Evolutionary conservation across 2,113 vertebrate genomes (phyloP).

Genomic region (Machaerirhynchus nigripectus): DNA sequence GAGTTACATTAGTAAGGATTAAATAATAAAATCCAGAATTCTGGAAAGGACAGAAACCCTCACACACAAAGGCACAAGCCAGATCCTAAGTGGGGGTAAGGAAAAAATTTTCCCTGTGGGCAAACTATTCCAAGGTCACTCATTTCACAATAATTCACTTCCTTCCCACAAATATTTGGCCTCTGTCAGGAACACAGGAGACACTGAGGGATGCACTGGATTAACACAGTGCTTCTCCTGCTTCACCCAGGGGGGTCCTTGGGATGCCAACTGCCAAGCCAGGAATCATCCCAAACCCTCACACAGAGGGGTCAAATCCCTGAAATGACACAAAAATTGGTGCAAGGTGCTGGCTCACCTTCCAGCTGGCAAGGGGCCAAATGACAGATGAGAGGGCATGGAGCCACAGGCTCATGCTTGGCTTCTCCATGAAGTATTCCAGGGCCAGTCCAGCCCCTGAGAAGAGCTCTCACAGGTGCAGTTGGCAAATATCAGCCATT

Average conservation of each 20-base stretch:
- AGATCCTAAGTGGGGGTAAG: background rate
- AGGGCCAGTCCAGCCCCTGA: background rate
- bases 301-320: background rate
- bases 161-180: background rate
- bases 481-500: background rate
- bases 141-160: background rate
- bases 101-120: background rate
- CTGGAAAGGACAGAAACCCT: conserved; percentile 25
- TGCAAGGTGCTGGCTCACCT: background rate
- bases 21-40: conserved; percentile 49
- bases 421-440: background rate
- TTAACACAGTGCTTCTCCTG: background rate
- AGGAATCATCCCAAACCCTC: background rate
- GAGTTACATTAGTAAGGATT: conserved; percentile 9
- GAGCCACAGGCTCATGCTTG: background rate
- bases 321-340: background rate
- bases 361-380: background rate
- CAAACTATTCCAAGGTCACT: background rate
- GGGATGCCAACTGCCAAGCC: background rate
- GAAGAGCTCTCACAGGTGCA: background rate
- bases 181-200: background rate
- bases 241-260: background rate
- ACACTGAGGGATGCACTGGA: background rate
- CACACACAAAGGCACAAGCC: background rate
- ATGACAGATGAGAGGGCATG: background rate